phyloP scores from a whole-genome alignment of 2,888 invertebrate genomes.

The Agonum fuliginosum region DNA sequence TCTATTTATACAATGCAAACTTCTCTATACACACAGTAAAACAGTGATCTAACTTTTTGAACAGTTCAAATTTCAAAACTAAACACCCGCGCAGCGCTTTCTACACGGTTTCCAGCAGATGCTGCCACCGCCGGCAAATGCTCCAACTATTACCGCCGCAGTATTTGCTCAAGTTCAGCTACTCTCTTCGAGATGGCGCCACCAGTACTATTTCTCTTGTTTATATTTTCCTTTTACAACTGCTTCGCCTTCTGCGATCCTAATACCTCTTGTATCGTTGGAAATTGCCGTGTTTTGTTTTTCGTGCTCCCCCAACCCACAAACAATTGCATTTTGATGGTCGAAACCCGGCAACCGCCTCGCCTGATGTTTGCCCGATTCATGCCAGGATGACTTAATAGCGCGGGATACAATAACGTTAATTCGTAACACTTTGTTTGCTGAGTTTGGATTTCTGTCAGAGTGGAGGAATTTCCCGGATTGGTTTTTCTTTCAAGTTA shows the following conservation, averaged over 20 bases:
- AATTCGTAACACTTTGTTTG: background rate
- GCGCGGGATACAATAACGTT: background rate
- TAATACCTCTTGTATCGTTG: slow-evolving; percentile 31
- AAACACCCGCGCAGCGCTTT: background rate
- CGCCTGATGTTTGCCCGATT: slow-evolving; percentile 27
- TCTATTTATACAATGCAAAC: too few species aligned
- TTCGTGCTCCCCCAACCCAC: slow-evolving; percentile 41
- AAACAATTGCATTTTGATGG: slow-evolving; percentile 28
- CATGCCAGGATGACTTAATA: slow-evolving; percentile 7
- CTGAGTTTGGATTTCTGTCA: too few species aligned
- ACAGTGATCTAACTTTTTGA: too few species aligned
- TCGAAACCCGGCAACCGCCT: background rate
- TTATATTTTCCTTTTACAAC: slow-evolving; percentile 6
- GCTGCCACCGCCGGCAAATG: background rate
- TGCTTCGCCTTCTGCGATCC: slow-evolving; percentile 11
- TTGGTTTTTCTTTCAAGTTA: background rate
- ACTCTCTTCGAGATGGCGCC: background rate
- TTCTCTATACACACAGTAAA: too few species aligned
- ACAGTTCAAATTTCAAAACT: background rate
- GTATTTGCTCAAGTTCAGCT: slow-evolving; percentile 28
- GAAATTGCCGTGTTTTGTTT: slow-evolving; percentile 56
- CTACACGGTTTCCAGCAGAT: background rate
- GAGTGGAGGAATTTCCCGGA: slow-evolving; percentile 24
- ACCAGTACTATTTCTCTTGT: background rate
- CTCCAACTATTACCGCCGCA: background rate